Conservation (phyloP, 1,140 invertebrate genomes). For the Philopotamus ludificatus region DNA sequence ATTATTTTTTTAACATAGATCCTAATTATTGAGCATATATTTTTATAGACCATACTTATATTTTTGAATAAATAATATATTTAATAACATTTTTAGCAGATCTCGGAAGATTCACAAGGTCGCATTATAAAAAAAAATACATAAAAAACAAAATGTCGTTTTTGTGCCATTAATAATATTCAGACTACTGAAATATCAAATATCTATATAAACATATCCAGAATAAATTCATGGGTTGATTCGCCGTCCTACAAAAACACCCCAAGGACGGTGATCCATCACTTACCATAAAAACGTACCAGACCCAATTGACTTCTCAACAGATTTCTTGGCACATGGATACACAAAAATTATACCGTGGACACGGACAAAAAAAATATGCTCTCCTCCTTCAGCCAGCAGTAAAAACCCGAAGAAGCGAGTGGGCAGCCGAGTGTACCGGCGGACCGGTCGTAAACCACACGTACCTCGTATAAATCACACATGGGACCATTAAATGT, state of each 20-base stretch:
- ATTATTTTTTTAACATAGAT: no score
- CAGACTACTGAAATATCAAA: no score
- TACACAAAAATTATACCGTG: not conserved
- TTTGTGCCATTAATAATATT: no score
- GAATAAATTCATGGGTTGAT: not conserved
- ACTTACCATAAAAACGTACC: not conserved
- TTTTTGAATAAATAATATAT: no score
- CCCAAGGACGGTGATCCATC: not conserved
- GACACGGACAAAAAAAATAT: not conserved
- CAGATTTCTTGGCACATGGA: not conserved
- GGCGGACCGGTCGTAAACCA: not conserved
- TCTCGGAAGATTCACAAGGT: no score
- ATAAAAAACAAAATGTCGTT: no score
- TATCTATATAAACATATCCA: no score
- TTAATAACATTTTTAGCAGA: no score
- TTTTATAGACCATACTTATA: no score
- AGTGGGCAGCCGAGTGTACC: not conserved
- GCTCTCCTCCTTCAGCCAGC: not conserved
- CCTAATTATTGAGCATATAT: no score
- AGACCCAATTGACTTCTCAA: not conserved
- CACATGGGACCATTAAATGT: not conserved
- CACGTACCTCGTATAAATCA: not conserved
- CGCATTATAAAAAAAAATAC: no score
- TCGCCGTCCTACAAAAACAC: not conserved
- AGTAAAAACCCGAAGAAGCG: slow-evolving; percentile 1